Conservation (phyloP, 2,113 vertebrate species). For the Neomonachus schauinslandi region DNA sequence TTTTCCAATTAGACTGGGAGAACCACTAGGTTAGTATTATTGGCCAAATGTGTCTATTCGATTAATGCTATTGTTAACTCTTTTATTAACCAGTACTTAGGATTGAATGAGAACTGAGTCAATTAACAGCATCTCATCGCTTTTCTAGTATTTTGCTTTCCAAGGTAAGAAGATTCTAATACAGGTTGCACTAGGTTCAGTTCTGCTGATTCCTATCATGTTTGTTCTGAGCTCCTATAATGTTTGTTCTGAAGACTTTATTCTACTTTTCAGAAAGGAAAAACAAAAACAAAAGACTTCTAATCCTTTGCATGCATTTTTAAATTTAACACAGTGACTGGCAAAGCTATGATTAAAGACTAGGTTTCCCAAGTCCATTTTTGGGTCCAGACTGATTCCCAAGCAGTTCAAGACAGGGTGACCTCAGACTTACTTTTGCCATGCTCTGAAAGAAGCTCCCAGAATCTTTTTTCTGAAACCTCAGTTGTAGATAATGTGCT, state of each 20-base stretch:
- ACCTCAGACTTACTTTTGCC: not conserved
- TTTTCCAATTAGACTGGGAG: not conserved
- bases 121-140: constrained; percentile 47
- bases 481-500: not conserved
- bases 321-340: not conserved
- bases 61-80: constrained; percentile 52
- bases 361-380: not conserved
- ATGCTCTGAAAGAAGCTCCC: not conserved
- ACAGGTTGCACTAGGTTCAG: not conserved
- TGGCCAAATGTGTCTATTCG: not conserved
- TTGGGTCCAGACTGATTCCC: not conserved
- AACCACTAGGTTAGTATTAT: not conserved
- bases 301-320: not conserved
- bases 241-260: constrained; percentile 35
- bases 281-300: not conserved
- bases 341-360: not conserved
- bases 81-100: constrained; percentile 53
- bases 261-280: not conserved
- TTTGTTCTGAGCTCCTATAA: not conserved
- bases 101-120: constrained; percentile 60
- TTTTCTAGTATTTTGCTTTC: not conserved
- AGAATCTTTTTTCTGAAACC: constrained; percentile 26
- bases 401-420: not conserved
- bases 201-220: not conserved
- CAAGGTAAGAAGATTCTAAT: not conserved